A percentile compares a stretch with the other conserved stretches of the same genome.
These are phyloP conservation scores for Brotula barbata DNA, from an alignment of 2,797 vertebrate species.

Conservation along the genomic window DNA sequence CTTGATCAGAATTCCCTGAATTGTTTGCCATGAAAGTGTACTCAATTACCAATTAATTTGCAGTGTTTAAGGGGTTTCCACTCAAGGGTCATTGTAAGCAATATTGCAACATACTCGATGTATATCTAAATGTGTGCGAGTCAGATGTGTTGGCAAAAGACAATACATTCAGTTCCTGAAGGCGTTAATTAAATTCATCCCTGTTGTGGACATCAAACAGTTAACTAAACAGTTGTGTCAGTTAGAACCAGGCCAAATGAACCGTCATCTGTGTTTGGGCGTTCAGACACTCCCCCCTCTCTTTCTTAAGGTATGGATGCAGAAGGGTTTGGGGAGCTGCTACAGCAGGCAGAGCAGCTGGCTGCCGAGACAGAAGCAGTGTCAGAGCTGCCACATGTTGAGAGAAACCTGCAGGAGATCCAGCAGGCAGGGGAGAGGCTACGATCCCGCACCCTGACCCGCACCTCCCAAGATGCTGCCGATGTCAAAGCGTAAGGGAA, in stretches of 20 bases:
- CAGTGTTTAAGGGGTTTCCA: too few species aligned
- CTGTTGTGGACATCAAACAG: background rate
- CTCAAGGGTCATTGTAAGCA: too few species aligned
- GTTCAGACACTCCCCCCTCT: background rate
- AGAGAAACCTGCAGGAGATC: slow-evolving; percentile 95
- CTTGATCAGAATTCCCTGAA: too few species aligned
- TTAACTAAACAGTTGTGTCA: too few species aligned
- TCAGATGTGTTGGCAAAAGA: too few species aligned
- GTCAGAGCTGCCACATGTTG: slow-evolving; percentile 93
- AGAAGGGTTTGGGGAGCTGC: slow-evolving; percentile 94
- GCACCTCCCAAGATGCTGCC: slow-evolving; percentile 94
- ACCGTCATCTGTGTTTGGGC: background rate
- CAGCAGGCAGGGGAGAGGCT: slow-evolving; percentile 95
- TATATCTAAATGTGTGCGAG: too few species aligned
- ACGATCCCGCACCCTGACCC: slow-evolving; percentile 91
- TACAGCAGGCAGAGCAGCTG: slow-evolving; percentile 97
- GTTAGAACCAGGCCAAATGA: background rate
- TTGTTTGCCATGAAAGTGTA: too few species aligned
- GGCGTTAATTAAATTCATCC: too few species aligned
- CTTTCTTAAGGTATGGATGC: slow-evolving; percentile 82
- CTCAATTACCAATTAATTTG: too few species aligned
- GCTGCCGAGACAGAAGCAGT: slow-evolving; percentile 96
- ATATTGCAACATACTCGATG: too few species aligned
- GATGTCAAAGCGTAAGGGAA: slow-evolving; percentile 95
- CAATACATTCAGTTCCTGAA: too few species aligned